phyloP scores from a whole-genome alignment of 23 tunicate genomes.

The Trididemnum clinides region DNA sequence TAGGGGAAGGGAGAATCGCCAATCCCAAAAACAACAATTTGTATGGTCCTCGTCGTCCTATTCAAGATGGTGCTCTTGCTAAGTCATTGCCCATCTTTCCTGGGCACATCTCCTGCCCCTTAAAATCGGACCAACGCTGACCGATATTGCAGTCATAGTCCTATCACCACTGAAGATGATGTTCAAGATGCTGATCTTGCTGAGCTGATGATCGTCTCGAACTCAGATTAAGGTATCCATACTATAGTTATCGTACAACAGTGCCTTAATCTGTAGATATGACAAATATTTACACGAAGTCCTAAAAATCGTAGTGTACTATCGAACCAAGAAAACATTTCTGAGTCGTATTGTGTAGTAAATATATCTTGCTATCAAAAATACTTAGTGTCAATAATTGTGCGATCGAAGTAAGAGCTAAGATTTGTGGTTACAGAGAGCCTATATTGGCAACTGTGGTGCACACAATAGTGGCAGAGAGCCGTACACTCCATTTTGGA shows the following conservation, averaged over 20 bases:
- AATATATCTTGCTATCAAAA: not conserved
- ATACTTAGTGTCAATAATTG: constrained; percentile 5
- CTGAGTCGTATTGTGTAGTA: not conserved
- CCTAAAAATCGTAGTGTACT: not conserved
- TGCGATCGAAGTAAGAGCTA: not conserved
- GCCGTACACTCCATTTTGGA: not conserved
- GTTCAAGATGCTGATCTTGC: constrained; percentile 5
- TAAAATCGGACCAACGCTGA: constrained; percentile 7
- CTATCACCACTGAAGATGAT: not conserved
- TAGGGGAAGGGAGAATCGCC: constrained; percentile 36
- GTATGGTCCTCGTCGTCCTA: constrained; percentile 28
- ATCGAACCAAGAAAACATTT: not conserved
- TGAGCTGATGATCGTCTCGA: not conserved
- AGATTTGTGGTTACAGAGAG: constrained; percentile 3
- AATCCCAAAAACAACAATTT: constrained; percentile 12
- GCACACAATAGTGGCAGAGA: too few species aligned
- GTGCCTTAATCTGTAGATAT: not conserved
- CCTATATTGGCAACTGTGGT: not conserved
- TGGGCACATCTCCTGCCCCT: constrained; percentile 21
- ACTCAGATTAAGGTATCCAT: not conserved
- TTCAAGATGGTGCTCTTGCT: constrained; percentile 15
- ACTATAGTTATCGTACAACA: too few species aligned
- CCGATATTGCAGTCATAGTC: too few species aligned
- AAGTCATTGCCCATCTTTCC: constrained; percentile 10
- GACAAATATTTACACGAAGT: not conserved